Evolutionary conservation across 2,888 invertebrate species (phyloP).

Genomic region (Lasioglossum vierecki): DNA sequence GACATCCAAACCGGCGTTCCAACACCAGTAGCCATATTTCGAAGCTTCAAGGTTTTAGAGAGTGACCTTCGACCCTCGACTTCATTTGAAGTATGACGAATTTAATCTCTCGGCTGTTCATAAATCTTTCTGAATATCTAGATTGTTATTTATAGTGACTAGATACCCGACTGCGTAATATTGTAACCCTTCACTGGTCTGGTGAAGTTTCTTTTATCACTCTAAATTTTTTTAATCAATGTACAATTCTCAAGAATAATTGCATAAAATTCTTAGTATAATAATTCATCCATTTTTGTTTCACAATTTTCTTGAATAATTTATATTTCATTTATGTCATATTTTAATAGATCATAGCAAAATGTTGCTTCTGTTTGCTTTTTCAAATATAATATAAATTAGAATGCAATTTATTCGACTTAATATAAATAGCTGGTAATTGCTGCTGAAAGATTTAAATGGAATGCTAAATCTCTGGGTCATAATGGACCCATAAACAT

Average conservation of each 20-base stretch:
- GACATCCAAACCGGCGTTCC: conserved; percentile 47
- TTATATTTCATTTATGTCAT: neutral
- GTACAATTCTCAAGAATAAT: neutral
- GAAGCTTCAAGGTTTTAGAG: neutral
- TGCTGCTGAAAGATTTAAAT: too few relatives aligned
- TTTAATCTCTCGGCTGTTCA: neutral
- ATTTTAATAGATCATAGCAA: neutral
- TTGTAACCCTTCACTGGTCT: neutral
- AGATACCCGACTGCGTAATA: neutral
- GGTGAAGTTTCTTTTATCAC: neutral
- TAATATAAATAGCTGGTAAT: too few relatives aligned
- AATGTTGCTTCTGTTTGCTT: too few relatives aligned
- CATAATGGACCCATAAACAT: too few relatives aligned
- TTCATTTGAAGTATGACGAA: conserved; percentile 2
- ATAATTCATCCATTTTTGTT: too few relatives aligned
- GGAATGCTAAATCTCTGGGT: too few relatives aligned
- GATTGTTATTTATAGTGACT: neutral
- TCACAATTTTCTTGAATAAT: neutral
- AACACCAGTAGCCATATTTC: conserved; percentile 25
- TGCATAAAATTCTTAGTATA: neutral
- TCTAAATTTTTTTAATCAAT: neutral
- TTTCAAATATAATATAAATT: too few relatives aligned
- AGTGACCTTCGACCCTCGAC: neutral
- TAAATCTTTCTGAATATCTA: neutral
- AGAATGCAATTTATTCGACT: too few relatives aligned